phyloP scores from a whole-genome alignment of 2,797 vertebrate genomes.

The Paguma larvata region DNA sequence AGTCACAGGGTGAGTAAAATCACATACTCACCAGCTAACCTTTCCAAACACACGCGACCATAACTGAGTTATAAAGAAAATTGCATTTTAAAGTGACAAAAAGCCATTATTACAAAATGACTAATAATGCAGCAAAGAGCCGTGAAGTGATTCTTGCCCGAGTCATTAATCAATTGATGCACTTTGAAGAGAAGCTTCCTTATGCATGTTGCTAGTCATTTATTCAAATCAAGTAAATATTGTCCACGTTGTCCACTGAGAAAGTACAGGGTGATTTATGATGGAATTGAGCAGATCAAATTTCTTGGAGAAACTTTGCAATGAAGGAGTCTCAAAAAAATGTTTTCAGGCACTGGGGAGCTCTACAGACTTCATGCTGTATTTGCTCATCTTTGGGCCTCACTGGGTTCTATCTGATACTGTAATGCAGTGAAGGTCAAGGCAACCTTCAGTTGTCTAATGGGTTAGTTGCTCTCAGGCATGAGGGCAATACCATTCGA shows the following conservation, averaged over 20 bases:
- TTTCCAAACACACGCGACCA: not conserved
- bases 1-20: not conserved
- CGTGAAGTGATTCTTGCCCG: not conserved
- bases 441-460: not conserved
- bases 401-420: not conserved
- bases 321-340: constrained; percentile 3
- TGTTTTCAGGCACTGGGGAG: not conserved
- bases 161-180: constrained; percentile 70
- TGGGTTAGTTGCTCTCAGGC: not conserved
- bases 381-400: not conserved
- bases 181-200: constrained; percentile 59
- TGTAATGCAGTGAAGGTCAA: not conserved
- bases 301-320: constrained; percentile 67
- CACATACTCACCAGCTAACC: not conserved
- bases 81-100: constrained; percentile 53
- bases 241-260: constrained; percentile 3
- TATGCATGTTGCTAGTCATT: constrained; percentile 56
- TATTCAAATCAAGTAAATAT: constrained; percentile 76
- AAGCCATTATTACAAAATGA: constrained; percentile 60
- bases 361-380: not conserved
- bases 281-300: constrained; percentile 29
- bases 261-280: constrained; percentile 64
- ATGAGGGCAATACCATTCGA: not conserved
- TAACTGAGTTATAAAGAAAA: constrained; percentile 60
- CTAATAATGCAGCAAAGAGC: constrained; percentile 59